These are phyloP conservation scores for Eupithecia abbreviata DNA, from an alignment of 2,888 invertebrate genomes.

Conservation along the genomic window DNA sequence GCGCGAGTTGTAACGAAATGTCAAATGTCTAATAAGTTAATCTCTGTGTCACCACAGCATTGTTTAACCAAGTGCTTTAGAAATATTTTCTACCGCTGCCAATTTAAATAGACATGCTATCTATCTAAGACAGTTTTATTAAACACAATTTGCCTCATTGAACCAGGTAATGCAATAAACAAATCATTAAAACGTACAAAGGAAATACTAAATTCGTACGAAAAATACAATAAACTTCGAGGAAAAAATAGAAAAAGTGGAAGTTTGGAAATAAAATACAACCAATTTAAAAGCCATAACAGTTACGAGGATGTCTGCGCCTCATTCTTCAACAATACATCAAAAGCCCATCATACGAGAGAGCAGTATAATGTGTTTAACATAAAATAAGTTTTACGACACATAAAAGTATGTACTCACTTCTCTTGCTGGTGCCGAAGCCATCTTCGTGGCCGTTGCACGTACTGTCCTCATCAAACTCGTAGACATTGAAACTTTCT, in stretches of 20 bases:
- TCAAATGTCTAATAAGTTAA: not conserved
- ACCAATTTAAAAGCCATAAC: slow-evolving; percentile 6
- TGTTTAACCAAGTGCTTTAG: not conserved
- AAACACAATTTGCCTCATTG: not conserved
- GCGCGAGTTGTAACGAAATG: not conserved
- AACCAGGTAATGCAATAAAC: not conserved
- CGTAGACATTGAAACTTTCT: slow-evolving; percentile 81
- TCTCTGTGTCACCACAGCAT: not conserved
- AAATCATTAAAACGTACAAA: not conserved
- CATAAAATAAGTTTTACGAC: slow-evolving; percentile 52
- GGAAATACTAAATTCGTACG: not conserved
- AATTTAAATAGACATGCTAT: not conserved
- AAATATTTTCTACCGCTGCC: not conserved
- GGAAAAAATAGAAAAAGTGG: not conserved
- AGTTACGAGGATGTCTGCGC: slow-evolving; percentile 7
- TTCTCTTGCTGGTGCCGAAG: slow-evolving; percentile 74
- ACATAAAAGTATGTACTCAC: slow-evolving; percentile 65
- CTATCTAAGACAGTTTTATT: not conserved
- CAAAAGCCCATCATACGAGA: slow-evolving; percentile 26
- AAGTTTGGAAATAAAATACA: not conserved
- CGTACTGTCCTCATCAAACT: slow-evolving; percentile 77
- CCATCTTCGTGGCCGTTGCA: slow-evolving; percentile 76
- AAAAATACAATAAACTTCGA: not conserved
- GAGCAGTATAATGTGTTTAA: slow-evolving; percentile 46
- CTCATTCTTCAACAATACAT: slow-evolving; percentile 24